Evolutionary conservation across 2,888 invertebrate genomes (phyloP).

Genomic region (Sinohyriopsis cumingii): DNA sequence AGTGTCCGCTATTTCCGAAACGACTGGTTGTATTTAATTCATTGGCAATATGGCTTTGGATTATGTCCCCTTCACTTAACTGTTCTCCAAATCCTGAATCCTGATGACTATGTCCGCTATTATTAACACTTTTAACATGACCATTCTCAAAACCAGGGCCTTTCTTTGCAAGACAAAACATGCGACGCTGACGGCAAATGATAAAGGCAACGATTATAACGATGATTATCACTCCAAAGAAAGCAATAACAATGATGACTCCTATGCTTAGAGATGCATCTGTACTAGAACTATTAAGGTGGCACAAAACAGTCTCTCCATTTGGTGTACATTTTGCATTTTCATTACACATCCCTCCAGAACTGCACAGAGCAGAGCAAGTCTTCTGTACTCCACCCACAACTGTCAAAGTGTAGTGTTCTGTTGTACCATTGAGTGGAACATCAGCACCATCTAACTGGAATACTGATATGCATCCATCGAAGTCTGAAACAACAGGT

Average conservation of each 20-base stretch:
- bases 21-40: constrained; percentile 78
- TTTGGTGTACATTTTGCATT: constrained; percentile 36
- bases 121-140: constrained; percentile 67
- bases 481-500: constrained; percentile 77
- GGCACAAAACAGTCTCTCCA: constrained; percentile 47
- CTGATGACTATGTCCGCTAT: constrained; percentile 43
- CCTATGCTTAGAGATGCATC: constrained; percentile 93
- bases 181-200: constrained; percentile 90
- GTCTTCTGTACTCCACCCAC: constrained; percentile 45
- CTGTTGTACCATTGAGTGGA: constrained; percentile 89
- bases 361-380: constrained; percentile 51
- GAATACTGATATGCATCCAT: constrained; percentile 92
- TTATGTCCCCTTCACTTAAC: constrained; percentile 63
- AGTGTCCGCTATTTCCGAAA: constrained; percentile 82
- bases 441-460: constrained; percentile 91
- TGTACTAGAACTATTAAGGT: constrained; percentile 77
- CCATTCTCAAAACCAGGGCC: constrained; percentile 71
- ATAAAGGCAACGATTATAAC: constrained; percentile 77
- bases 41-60: constrained; percentile 84
- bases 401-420: constrained; percentile 60
- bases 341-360: constrained; percentile 12
- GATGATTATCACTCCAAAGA: constrained; percentile 83
- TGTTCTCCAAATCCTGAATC: constrained; percentile 63
- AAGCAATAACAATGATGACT: constrained; percentile 92
- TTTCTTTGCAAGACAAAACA: constrained; percentile 68